Conservation (phyloP, 1,140 invertebrate species). For the Magallana gigas region DNA sequence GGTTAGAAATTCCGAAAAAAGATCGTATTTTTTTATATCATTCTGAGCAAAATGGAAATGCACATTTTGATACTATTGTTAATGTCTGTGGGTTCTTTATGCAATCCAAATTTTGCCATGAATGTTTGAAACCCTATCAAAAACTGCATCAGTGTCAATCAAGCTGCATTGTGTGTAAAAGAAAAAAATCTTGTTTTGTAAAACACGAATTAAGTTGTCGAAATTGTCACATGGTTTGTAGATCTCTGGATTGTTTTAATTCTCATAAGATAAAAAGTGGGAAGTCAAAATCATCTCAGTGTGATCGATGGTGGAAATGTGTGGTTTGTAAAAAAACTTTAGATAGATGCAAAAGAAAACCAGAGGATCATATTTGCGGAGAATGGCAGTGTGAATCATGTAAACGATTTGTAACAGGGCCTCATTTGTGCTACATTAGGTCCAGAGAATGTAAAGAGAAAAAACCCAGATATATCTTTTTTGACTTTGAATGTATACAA, state of each 20-base stretch:
- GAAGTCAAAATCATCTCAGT: slow-evolving; percentile 19
- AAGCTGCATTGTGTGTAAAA: slow-evolving; percentile 26
- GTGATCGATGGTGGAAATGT: slow-evolving; percentile 40
- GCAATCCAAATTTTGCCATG: slow-evolving; percentile 32
- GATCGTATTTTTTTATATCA: slow-evolving; percentile 33
- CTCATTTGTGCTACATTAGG: slow-evolving; percentile 39
- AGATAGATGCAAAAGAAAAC: slow-evolving; percentile 23
- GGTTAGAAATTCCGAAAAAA: background rate
- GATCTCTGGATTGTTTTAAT: slow-evolving; percentile 38
- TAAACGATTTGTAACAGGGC: background rate
- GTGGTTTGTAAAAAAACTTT: slow-evolving; percentile 35
- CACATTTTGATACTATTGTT: slow-evolving; percentile 39
- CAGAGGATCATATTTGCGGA: slow-evolving; percentile 40
- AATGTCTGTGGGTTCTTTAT: slow-evolving; percentile 41
- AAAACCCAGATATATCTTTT: slow-evolving; percentile 40
- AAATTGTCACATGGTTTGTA: slow-evolving; percentile 39
- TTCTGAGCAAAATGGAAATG: background rate
- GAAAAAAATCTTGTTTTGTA: background rate
- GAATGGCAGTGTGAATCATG: slow-evolving; percentile 38
- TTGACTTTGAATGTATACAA: slow-evolving; percentile 51
- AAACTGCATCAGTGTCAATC: slow-evolving; percentile 38
- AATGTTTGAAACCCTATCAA: slow-evolving; percentile 45
- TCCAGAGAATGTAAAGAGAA: slow-evolving; percentile 7
- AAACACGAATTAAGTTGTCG: slow-evolving; percentile 33
- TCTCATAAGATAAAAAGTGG: background rate